Evolutionary conservation across 2,888 invertebrate species (phyloP).

Genomic region (Dynastes hyllus): DNA sequence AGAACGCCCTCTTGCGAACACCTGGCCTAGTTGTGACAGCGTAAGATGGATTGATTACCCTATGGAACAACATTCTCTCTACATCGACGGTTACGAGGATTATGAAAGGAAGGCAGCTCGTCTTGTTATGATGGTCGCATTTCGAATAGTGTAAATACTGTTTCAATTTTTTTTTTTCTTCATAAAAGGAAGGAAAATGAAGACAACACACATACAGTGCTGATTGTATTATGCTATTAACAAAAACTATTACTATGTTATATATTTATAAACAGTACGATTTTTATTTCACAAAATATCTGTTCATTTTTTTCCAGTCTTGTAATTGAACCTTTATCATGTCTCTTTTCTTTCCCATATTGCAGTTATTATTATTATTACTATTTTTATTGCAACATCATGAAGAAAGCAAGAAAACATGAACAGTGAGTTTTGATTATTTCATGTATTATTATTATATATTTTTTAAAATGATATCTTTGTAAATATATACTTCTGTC

Average conservation of each 20-base stretch:
- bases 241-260: conserved; percentile 37
- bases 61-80: neutral
- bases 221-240: conserved; percentile 36
- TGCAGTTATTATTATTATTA: conserved; percentile 5
- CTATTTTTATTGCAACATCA: too few relatives aligned
- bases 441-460: neutral
- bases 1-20: too few relatives aligned
- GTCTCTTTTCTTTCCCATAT: neutral
- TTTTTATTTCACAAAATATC: conserved; percentile 32
- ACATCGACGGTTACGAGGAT: neutral
- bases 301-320: conserved; percentile 9
- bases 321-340: neutral
- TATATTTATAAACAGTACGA: conserved; percentile 33
- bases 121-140: neutral
- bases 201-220: conserved; percentile 20
- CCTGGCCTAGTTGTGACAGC: conserved; percentile 16
- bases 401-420: conserved; percentile 1
- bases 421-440: conserved; percentile 8
- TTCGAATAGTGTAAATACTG: conserved; percentile 35
- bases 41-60: neutral
- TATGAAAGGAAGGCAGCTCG: neutral
- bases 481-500: neutral
- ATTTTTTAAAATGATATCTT: conserved; percentile 2
- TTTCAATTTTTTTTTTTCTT: neutral
- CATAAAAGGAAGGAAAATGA: too few relatives aligned